Conservation (phyloP, 2,888 invertebrate genomes). For the Cylloceria caligata region DNA sequence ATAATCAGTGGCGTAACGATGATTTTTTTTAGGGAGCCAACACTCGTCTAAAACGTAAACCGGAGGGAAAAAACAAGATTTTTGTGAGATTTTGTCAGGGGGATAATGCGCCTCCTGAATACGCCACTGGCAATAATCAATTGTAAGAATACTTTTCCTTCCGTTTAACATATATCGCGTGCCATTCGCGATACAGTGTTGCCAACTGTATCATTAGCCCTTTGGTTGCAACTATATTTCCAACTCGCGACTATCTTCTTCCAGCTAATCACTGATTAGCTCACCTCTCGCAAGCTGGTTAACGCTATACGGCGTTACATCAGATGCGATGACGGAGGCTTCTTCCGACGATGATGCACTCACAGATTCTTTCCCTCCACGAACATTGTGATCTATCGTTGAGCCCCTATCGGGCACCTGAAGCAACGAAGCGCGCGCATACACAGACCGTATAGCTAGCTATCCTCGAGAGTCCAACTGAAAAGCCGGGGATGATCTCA, state of each 20-base stretch:
- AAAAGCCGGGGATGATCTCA: slow-evolving; percentile 80
- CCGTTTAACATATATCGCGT: too few relatives aligned
- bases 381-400: background rate
- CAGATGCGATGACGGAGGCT: slow-evolving; percentile 50
- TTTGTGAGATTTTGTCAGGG: too few relatives aligned
- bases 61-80: background rate
- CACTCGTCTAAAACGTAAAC: too few relatives aligned
- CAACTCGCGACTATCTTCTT: background rate
- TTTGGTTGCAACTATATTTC: background rate
- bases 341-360: slow-evolving; percentile 59
- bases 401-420: slow-evolving; percentile 5
- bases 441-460: background rate
- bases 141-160: background rate
- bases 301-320: slow-evolving; percentile 62
- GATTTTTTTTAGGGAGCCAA: too few relatives aligned
- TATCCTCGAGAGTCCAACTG: slow-evolving; percentile 44
- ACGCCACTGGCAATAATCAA: too few relatives aligned
- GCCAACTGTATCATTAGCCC: background rate
- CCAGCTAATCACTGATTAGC: slow-evolving; percentile 62
- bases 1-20: too few relatives aligned
- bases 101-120: too few relatives aligned
- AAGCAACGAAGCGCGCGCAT: slow-evolving; percentile 1
- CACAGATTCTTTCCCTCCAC: slow-evolving; percentile 42
- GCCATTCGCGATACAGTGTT: background rate
- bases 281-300: slow-evolving; percentile 61